Percentiles rank a stretch among this genome's conserved stretches.
Evolutionary conservation across 2,888 invertebrate genomes (phyloP).

Genomic region (Microplitis deprimator): DNA sequence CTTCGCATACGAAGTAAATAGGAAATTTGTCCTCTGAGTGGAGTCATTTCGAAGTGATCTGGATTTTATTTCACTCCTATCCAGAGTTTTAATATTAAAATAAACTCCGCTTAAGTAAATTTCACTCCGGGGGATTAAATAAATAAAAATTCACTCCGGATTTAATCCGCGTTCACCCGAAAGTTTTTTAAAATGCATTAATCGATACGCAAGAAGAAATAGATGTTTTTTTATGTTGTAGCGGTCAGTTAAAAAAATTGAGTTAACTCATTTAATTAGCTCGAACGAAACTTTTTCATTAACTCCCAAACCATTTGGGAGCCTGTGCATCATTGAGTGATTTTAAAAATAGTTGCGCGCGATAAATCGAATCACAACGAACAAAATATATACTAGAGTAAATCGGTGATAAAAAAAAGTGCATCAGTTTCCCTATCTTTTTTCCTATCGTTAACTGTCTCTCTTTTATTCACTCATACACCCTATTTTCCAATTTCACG

Average conservation of each 20-base stretch:
- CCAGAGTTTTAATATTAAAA: too few species aligned
- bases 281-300: constrained; percentile 34
- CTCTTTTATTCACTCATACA: constrained; percentile 27
- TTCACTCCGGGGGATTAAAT: too few species aligned
- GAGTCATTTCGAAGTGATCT: too few species aligned
- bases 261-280: constrained; percentile 29
- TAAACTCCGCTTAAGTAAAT: too few species aligned
- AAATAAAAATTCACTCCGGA: too few species aligned
- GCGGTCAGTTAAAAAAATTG: constrained; percentile 1
- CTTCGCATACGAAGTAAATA: too few species aligned
- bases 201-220: background rate
- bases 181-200: background rate
- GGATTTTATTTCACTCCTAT: too few species aligned
- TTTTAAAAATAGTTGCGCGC: constrained; percentile 16
- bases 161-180: too few species aligned
- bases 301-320: constrained; percentile 25
- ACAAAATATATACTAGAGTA: constrained; percentile 21
- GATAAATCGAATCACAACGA: constrained; percentile 26
- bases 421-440: constrained; percentile 16
- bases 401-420: constrained; percentile 56
- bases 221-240: background rate
- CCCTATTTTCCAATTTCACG: constrained; percentile 46
- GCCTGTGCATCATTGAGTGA: constrained; percentile 22
- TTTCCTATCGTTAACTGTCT: constrained; percentile 32
- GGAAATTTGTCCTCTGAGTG: too few species aligned